Percentiles rank a stretch among this genome's conserved stretches.
phyloP scores from a whole-genome alignment of 2,797 vertebrate species.

The Trichosurus vulpecula region DNA sequence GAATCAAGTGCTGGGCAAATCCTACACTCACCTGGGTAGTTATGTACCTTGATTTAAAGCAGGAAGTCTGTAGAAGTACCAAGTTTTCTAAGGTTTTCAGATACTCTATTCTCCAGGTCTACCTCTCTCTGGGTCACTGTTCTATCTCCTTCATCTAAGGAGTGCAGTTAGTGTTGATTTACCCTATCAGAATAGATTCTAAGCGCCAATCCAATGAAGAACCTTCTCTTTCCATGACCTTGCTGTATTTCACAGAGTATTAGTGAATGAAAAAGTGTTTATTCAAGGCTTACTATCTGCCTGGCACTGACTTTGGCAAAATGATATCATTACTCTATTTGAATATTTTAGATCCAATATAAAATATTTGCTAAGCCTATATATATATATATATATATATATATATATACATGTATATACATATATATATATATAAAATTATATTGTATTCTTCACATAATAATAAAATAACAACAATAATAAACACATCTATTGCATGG shows the following conservation, averaged over 20 bases:
- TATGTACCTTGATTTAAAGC: background rate
- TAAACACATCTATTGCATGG: background rate
- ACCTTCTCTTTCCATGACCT: background rate
- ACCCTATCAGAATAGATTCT: background rate
- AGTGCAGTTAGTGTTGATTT: background rate
- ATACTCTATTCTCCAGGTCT: background rate
- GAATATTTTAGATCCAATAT: background rate
- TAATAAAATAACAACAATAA: background rate
- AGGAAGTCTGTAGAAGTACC: background rate
- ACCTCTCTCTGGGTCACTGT: background rate
- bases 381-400: no score
- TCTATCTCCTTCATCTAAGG: background rate
- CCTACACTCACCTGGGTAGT: background rate
- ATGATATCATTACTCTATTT: background rate
- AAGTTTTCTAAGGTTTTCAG: background rate
- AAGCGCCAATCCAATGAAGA: background rate
- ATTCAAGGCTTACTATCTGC: background rate
- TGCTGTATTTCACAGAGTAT: background rate
- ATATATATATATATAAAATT: no score
- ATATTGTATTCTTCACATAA: background rate
- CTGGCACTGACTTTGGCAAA: background rate
- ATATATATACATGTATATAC: no score
- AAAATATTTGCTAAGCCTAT: background rate
- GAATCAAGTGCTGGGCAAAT: background rate
- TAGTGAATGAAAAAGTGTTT: background rate